phyloP scores from a whole-genome alignment of 2,113 vertebrate genomes.

The Pterocles orientalis region DNA sequence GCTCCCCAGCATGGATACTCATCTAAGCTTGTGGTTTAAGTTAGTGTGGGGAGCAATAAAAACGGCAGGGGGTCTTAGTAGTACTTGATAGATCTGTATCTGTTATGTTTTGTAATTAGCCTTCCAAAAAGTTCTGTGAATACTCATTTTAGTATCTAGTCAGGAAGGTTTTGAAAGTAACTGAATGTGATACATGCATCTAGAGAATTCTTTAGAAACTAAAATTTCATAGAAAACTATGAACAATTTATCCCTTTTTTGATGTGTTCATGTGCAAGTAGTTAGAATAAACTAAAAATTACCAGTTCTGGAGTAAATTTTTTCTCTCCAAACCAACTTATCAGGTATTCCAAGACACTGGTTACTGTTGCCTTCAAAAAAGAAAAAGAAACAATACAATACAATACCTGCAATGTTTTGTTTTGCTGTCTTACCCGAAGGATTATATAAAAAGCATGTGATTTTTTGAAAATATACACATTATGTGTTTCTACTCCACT shows the following conservation, averaged over 20 bases:
- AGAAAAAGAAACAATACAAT: neutral
- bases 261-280: neutral
- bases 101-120: neutral
- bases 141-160: neutral
- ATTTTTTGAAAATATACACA: neutral
- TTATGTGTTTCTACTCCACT: neutral
- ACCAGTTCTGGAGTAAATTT: conserved; percentile 93
- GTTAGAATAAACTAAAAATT: conserved; percentile 65
- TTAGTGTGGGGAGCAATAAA: neutral
- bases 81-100: neutral
- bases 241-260: neutral
- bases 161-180: neutral
- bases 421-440: neutral
- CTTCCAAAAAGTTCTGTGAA: neutral
- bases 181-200: neutral
- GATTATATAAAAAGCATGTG: neutral
- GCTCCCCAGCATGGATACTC: rapidly evolving
- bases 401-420: neutral
- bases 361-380: conserved; percentile 86
- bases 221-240: neutral
- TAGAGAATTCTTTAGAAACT: neutral
- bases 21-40: neutral
- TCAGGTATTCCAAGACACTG: conserved; percentile 89
- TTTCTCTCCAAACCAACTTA: conserved; percentile 90
- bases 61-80: neutral